These are phyloP conservation scores for Aproaerema taeniolella DNA, from an alignment of 2,888 invertebrate genomes.

Conservation along the genomic window DNA sequence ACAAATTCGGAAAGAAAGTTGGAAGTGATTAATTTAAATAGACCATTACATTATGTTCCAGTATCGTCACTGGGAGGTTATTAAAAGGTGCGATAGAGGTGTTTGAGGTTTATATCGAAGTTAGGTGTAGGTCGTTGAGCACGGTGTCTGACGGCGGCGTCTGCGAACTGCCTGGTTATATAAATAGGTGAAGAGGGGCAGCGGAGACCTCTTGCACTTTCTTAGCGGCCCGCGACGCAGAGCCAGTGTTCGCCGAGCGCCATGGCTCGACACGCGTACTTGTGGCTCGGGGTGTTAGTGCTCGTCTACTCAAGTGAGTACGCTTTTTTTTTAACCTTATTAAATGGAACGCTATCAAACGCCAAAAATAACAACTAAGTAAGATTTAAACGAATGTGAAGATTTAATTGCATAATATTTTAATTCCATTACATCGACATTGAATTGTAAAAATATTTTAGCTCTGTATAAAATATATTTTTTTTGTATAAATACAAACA, in stretches of 20 bases:
- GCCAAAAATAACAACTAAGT: background rate
- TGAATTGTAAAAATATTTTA: too few relatives aligned
- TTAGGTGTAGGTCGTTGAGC: slow-evolving; percentile 48
- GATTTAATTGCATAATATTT: background rate
- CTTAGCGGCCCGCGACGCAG: slow-evolving; percentile 58
- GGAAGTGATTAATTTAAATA: slow-evolving; percentile 16
- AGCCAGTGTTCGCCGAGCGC: slow-evolving; percentile 70
- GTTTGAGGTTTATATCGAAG: slow-evolving; percentile 41
- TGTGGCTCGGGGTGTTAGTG: slow-evolving; percentile 67
- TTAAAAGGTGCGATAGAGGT: slow-evolving; percentile 54
- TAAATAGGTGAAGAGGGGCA: slow-evolving; percentile 76
- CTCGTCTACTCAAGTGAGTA: slow-evolving; percentile 71
- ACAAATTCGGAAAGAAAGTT: background rate
- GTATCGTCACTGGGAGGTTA: slow-evolving; percentile 39
- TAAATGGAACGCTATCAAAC: too few relatives aligned
- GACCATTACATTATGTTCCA: slow-evolving; percentile 37
- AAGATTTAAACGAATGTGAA: background rate
- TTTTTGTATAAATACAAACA: too few relatives aligned
- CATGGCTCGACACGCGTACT: slow-evolving; percentile 76
- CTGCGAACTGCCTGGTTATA: slow-evolving; percentile 61
- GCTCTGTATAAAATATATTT: too few relatives aligned
- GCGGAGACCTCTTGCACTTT: slow-evolving; percentile 71
- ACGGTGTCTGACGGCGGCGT: slow-evolving; percentile 48
- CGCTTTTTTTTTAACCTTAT: slow-evolving; percentile 17
- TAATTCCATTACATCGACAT: background rate